Conservation (phyloP, 2,113 vertebrate species). For the Phrynosoma blainvillii region DNA sequence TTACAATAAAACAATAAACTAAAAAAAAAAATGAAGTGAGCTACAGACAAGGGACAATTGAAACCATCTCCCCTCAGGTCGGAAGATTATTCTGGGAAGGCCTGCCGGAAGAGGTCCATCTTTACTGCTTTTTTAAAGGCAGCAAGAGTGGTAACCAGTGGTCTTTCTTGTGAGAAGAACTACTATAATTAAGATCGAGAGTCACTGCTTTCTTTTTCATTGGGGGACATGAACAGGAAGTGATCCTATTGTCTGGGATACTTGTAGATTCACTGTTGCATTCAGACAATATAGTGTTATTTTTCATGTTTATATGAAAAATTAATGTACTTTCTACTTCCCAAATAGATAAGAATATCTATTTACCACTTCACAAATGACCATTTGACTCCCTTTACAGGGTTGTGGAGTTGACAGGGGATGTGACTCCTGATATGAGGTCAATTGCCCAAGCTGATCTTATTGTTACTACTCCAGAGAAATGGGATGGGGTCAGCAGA, state of each 20-base stretch:
- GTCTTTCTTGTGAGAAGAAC: background rate
- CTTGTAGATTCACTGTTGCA: background rate
- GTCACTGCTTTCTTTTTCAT: background rate
- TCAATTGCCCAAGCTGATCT: constrained; percentile 94
- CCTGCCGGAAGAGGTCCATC: no score
- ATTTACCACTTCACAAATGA: constrained; percentile 10
- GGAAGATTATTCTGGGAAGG: no score
- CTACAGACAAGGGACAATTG: no score
- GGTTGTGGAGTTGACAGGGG: constrained; percentile 95
- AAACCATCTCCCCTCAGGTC: no score
- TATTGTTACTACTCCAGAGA: constrained; percentile 98
- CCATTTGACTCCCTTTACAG: constrained; percentile 72
- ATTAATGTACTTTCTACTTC: background rate
- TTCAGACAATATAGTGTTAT: background rate
- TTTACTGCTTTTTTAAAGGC: no score
- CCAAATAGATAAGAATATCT: constrained; percentile 22
- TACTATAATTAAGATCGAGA: background rate
- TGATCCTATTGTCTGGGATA: background rate
- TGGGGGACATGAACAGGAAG: background rate
- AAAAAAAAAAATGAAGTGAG: no score
- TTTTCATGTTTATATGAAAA: constrained; percentile 6
- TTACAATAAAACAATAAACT: no score
- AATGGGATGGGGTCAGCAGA: constrained; percentile 97
- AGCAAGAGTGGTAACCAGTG: no score
- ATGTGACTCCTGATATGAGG: constrained; percentile 96